Evolutionary conservation across 2,888 invertebrate species (phyloP).

Genomic region (Microctonus aethiopoides): DNA sequence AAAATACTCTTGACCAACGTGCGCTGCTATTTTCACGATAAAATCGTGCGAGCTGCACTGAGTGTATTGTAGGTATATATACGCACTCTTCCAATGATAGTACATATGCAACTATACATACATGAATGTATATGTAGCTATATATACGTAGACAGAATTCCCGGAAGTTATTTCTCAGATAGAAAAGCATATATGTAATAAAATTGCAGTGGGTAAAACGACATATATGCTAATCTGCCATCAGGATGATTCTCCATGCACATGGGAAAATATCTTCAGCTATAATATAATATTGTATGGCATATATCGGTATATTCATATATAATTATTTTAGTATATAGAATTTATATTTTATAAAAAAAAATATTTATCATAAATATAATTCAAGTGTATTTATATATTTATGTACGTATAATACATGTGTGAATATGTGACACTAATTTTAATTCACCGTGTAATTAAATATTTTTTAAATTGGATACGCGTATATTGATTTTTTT

Average conservation of each 20-base stretch:
- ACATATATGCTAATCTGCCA: slow-evolving; percentile 20
- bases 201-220: slow-evolving; percentile 16
- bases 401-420: too few relatives aligned
- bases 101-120: background rate
- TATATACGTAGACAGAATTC: background rate
- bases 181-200: slow-evolving; percentile 18
- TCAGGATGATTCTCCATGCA: background rate
- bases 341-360: background rate
- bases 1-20: slow-evolving; percentile 13
- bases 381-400: too few relatives aligned
- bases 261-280: slow-evolving; percentile 1
- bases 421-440: too few relatives aligned
- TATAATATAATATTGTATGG: background rate
- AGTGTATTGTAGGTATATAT: background rate
- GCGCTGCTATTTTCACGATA: slow-evolving; percentile 27
- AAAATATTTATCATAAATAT: too few relatives aligned
- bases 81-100: too few relatives aligned
- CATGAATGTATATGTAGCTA: background rate
- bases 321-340: background rate
- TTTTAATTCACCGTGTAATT: too few relatives aligned
- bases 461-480: too few relatives aligned
- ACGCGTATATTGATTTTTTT: too few relatives aligned
- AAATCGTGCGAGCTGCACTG: background rate
- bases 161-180: slow-evolving; percentile 5
- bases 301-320: background rate